Conservation (phyloP, 2,888 invertebrate genomes). For the Agrotis exclamationis region DNA sequence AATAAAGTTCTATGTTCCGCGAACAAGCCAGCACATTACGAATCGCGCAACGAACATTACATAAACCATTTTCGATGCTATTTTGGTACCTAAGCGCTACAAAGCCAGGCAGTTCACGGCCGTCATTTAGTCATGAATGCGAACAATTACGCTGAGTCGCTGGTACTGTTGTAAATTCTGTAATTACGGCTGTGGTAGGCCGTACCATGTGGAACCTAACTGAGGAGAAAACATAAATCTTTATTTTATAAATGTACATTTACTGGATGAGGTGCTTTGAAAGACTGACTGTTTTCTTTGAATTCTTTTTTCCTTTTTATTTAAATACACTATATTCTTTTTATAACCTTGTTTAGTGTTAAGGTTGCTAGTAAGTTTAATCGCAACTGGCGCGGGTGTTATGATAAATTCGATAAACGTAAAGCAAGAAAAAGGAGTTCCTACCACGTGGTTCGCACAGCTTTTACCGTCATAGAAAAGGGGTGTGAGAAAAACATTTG, state of each 20-base stretch:
- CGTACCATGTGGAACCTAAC: conserved; percentile 60
- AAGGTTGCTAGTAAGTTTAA: too few relatives aligned
- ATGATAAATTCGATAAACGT: too few relatives aligned
- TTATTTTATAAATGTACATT: conserved; percentile 42
- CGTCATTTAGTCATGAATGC: conserved; percentile 51
- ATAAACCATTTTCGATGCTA: conserved; percentile 13
- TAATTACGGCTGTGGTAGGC: conserved; percentile 65
- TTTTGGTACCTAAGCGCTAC: conserved; percentile 15
- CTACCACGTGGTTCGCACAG: too few relatives aligned
- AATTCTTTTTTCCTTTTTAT: too few relatives aligned
- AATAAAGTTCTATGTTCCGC: conserved; percentile 16
- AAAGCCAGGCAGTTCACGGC: conserved; percentile 42
- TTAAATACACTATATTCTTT: too few relatives aligned
- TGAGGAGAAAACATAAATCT: conserved; percentile 63
- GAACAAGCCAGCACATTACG: not conserved
- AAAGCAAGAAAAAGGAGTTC: too few relatives aligned
- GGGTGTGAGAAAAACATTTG: too few relatives aligned
- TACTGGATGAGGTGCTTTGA: conserved; percentile 45
- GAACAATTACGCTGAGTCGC: conserved; percentile 57
- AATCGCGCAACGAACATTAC: conserved; percentile 1
- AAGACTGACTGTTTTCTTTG: not conserved
- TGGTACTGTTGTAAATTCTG: conserved; percentile 56
- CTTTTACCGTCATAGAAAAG: too few relatives aligned
- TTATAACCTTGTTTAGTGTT: too few relatives aligned
- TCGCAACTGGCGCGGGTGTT: too few relatives aligned